phyloP scores from a whole-genome alignment of 2,888 invertebrate species.

The Loripinus fragilis region DNA sequence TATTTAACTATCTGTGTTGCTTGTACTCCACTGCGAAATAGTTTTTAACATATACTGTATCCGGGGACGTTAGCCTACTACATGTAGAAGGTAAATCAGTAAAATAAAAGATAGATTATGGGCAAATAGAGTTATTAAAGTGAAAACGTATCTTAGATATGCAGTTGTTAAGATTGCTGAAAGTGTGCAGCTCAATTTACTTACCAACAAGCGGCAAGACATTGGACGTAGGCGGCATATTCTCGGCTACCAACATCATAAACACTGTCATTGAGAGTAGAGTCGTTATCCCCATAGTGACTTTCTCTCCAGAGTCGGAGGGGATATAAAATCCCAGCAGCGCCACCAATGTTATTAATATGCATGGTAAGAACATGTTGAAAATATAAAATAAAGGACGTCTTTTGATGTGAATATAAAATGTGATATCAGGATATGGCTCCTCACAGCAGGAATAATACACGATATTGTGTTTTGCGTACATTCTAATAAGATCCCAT shows the following conservation, averaged over 20 bases:
- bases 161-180: no score
- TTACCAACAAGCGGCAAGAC: slow-evolving; percentile 86
- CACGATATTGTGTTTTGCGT: slow-evolving; percentile 84
- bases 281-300: slow-evolving; percentile 86
- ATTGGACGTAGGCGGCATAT: slow-evolving; percentile 86
- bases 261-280: slow-evolving; percentile 86
- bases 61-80: no score
- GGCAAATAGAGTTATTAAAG: no score
- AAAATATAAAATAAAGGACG: slow-evolving; percentile 86
- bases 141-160: no score
- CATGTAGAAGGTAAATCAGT: no score
- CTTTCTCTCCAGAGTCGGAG: slow-evolving; percentile 85
- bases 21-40: no score
- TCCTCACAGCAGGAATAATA: slow-evolving; percentile 85
- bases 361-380: slow-evolving; percentile 85
- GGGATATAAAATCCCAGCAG: slow-evolving; percentile 86
- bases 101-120: no score
- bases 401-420: slow-evolving; percentile 84
- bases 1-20: no score
- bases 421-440: slow-evolving; percentile 85
- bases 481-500: slow-evolving; percentile 88
- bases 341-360: slow-evolving; percentile 85
- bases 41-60: no score
- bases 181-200: no score
- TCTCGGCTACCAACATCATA: slow-evolving; percentile 86